Base-by-base conservation (phyloP, 2,888 invertebrate genomes). In the Spisula subtruncata region DNA sequence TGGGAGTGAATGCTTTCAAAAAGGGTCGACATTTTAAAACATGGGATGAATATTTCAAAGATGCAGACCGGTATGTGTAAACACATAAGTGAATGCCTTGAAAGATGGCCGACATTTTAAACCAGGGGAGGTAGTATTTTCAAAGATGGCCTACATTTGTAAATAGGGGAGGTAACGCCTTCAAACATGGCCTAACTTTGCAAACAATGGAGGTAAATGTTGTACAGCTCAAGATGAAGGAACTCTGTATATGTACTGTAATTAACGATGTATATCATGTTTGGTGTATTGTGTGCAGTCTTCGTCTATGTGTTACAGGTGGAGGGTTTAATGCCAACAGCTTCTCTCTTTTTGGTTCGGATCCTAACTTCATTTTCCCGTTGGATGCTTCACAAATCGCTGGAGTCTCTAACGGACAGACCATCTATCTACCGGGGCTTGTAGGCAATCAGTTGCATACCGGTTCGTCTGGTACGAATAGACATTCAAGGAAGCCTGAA, bases 291-390 rank as follows among this genome's bases (percentile, higher is more conserved):
- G 51, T 82, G 51, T 81, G 51, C 35, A 46, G 46, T 66, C n/a
- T 84, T 84, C 75, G 84, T 83, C 51, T 87, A 25, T 83, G 71
- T 85, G 35, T 90, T 90, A 25, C 88, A 90, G 90, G 90, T 86
- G 86, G 71, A 71, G 90, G 90, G 66, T 82, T 88, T 60, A 84
- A 88, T 82, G 41, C 54, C 35, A 79, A 80, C 32, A 56, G 75
- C 82, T 85, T 56, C 18, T 82, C 60, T 46, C 35, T 51, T 81
- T 56, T 81, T 88, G 87, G 83, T 35, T 75, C 79, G 29, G 35
- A 83, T 71, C 8, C 79, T 51, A 51, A 82, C 46, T 60, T 41
- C 25, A 2, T 79, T n/a, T 84, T 83, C 35, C 80, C 75, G 12
- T 35, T 88, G 41, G 87, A 88, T 83, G 56, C 87, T n/a, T 83